Evolutionary conservation across 2,797 vertebrate genomes (phyloP).

Genomic region (Galaxias olidus): DNA sequence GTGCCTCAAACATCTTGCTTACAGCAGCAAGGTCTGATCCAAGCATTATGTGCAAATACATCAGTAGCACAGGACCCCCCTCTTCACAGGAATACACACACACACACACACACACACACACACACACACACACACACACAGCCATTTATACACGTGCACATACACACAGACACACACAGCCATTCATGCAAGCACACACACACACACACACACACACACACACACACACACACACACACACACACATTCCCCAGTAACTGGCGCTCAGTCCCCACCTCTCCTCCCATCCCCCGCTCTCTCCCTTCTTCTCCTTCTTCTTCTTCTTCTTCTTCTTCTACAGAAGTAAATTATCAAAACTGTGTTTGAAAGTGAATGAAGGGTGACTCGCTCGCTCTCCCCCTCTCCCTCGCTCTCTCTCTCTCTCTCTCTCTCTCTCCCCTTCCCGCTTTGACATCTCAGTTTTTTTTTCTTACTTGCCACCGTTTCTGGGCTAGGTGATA

Average conservation of each 20-base stretch:
- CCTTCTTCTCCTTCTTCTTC: slow-evolving; percentile 37
- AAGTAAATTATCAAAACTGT: slow-evolving; percentile 96
- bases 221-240: slow-evolving; percentile 35
- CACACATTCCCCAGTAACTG: slow-evolving; percentile 64
- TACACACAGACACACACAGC: slow-evolving; percentile 35
- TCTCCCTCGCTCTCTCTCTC: slow-evolving; percentile 70
- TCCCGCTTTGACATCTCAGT: slow-evolving; percentile 97
- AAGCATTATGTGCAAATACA: slow-evolving; percentile 84
- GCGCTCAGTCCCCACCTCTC: slow-evolving; percentile 56
- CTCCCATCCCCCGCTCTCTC: slow-evolving; percentile 14
- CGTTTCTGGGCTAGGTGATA: slow-evolving; percentile 99
- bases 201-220: slow-evolving; percentile 16
- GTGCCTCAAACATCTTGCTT: slow-evolving; percentile 86
- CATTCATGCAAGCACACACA: slow-evolving; percentile 13
- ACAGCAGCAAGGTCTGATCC: slow-evolving; percentile 87
- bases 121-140: slow-evolving; percentile 17
- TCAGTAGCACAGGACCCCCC: slow-evolving; percentile 73
- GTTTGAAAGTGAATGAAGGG: slow-evolving; percentile 99
- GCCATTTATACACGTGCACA: slow-evolving; percentile 25
- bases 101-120: slow-evolving; percentile 25
- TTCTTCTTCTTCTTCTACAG: slow-evolving; percentile 81
- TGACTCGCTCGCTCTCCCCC: slow-evolving; percentile 82
- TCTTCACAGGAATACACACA: slow-evolving; percentile 48
- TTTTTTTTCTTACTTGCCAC: slow-evolving; percentile 87
- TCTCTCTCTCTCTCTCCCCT: slow-evolving; percentile 69